Evolutionary conservation across 2,888 invertebrate species (phyloP), one percentile per base, ranked within the genome.

Genomic region (Timandra comae): DNA sequence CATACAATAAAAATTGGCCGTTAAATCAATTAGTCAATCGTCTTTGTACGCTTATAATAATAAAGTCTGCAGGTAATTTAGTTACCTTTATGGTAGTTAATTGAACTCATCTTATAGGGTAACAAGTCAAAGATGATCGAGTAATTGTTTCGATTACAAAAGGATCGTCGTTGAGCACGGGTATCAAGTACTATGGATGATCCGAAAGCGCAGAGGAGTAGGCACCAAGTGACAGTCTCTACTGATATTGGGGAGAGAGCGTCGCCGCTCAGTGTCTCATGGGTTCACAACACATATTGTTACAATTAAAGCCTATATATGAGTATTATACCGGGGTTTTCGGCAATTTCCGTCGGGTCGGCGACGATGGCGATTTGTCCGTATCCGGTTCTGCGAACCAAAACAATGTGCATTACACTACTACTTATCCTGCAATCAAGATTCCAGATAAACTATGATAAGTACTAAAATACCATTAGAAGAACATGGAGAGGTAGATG

Each of bases 321-420:
- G 78, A 76, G 87, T 87, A 91, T 93, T 95, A 93, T 95, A 96
- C 96, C 92, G 96, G 96, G 86, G 96, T 96, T 91, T 96, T 96
- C 82, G 96, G 96, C 87, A 97, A 90, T 92, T 96, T 96, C 90
- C 96, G 91, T 89, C 95, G 90, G 56, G 96, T 94, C 66, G 95
- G 95, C 69, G 95, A 95, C 56, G 94, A 91, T 68, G 94, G 95
- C 63, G 93, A 90, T 89, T 95, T 95, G 84, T 94, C 94, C 71
- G 89, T 88, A 76, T 95, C 95, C 58, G 92, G 90, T 87, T 95
- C 95, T 95, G 92, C 62, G 77, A 76, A 81, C 60, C 68, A 76
- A 78, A 80, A 77, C 46, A 74, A 70, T 53, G 60, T 63, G 65
- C 53, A 62, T 70, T 65, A 66, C 61, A 63, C 63, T 52, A 62